These are phyloP conservation scores for Drosophila nasuta DNA, from an alignment of 1,140 invertebrate genomes.

Conservation along the genomic window DNA sequence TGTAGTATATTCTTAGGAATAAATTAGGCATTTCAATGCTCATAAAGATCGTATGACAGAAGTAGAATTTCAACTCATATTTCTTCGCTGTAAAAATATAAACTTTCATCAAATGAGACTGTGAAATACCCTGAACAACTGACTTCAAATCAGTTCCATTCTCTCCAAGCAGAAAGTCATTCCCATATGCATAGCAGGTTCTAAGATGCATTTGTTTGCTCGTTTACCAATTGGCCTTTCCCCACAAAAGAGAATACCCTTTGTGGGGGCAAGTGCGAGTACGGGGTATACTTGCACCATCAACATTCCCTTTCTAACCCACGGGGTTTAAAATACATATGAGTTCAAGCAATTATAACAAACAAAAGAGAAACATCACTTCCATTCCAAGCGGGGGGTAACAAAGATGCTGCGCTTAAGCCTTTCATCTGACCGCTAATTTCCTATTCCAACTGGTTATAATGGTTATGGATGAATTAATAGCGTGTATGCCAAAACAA, in stretches of 20 bases:
- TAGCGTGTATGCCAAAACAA: constrained; percentile 69
- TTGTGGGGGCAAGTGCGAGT: not conserved
- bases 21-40: no score
- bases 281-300: constrained; percentile 9
- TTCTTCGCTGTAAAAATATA: no score
- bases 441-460: constrained; percentile 69
- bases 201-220: not conserved
- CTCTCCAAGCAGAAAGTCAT: no score
- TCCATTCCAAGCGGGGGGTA: constrained; percentile 66
- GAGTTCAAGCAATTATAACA: constrained; percentile 72
- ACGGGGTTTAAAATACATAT: constrained; percentile 25
- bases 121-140: not conserved
- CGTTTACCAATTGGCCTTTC: not conserved
- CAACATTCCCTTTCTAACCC: constrained; percentile 22
- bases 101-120: no score
- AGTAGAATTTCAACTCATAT: no score
- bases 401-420: constrained; percentile 43
- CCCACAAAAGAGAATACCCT: not conserved
- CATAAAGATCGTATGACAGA: no score
- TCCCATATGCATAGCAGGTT: not conserved
- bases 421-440: constrained; percentile 75
- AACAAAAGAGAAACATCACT: constrained; percentile 68
- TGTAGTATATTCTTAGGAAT: no score
- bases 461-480: constrained; percentile 63
- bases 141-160: no score